phyloP scores from a whole-genome alignment of 2,888 invertebrate genomes.

The Eurytoma adleriae region DNA sequence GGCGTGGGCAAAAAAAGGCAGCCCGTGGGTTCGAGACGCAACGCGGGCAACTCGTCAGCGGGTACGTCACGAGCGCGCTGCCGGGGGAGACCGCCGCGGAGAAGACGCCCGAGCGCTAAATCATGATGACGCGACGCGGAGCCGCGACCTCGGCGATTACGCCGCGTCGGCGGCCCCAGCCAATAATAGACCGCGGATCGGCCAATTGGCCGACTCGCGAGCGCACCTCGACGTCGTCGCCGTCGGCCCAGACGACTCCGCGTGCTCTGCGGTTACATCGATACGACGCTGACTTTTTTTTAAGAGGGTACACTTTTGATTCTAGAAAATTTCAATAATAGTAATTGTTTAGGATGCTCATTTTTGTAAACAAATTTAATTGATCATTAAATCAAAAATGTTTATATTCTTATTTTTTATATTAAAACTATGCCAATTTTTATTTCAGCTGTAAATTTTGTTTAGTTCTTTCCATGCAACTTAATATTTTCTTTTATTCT shows the following conservation, averaged over 20 bases:
- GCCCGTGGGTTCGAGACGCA: not conserved
- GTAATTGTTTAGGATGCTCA: too few species aligned
- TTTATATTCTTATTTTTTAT: too few species aligned
- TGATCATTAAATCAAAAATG: too few species aligned
- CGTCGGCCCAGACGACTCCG: not conserved
- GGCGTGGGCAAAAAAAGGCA: not conserved
- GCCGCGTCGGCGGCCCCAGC: constrained; percentile 59
- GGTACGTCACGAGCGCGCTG: not conserved
- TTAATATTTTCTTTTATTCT: too few species aligned
- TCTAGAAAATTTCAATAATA: too few species aligned
- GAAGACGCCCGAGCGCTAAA: constrained; percentile 61
- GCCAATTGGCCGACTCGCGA: constrained; percentile 60
- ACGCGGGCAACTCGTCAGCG: not conserved
- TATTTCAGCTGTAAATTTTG: too few species aligned
- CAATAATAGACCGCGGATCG: constrained; percentile 64
- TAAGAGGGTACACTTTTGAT: too few species aligned
- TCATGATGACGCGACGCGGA: constrained; percentile 62
- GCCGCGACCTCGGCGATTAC: constrained; percentile 58
- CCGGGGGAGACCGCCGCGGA: constrained; percentile 31
- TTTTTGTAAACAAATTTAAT: too few species aligned
- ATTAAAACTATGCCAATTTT: too few species aligned
- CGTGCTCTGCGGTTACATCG: not conserved
- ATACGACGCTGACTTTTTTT: too few species aligned
- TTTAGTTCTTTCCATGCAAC: too few species aligned
- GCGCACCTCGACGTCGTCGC: not conserved